phyloP scores from a whole-genome alignment of 2,113 vertebrate genomes.

The Poecilia latipinna region DNA sequence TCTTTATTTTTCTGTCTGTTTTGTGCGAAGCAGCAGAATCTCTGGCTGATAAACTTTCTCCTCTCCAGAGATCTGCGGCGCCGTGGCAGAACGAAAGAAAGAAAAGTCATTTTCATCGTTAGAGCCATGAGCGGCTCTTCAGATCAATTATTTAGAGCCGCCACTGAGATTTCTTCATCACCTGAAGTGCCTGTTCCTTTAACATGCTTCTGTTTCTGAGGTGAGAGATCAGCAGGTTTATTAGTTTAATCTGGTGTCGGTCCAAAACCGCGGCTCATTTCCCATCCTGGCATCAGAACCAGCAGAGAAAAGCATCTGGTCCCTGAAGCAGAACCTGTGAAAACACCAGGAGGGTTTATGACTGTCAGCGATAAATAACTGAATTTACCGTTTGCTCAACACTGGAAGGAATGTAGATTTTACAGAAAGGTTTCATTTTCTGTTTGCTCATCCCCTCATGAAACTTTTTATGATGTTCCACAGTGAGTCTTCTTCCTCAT shows the following conservation, averaged over 20 bases:
- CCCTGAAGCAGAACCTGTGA: not conserved
- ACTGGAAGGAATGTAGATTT: no score
- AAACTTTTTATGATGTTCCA: not conserved
- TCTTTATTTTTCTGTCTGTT: no score
- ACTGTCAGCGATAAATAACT: not conserved
- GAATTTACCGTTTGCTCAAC: no score
- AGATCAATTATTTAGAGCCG: slow-evolving; percentile 15
- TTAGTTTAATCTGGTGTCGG: not conserved
- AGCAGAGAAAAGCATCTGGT: not conserved
- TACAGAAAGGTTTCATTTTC: not conserved
- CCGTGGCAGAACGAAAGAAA: slow-evolving; percentile 6
- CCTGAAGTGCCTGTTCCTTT: not conserved
- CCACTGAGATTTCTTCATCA: slow-evolving; percentile 3
- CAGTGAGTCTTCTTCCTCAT: not conserved
- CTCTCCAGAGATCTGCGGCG: not conserved
- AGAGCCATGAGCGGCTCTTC: not conserved
- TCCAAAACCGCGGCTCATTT: not conserved
- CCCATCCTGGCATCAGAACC: not conserved
- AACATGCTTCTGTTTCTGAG: not conserved
- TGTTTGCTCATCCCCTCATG: not conserved
- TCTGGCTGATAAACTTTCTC: not conserved
- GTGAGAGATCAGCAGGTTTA: not conserved
- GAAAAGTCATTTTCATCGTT: slow-evolving; percentile 14
- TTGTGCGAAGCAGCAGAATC: no score
- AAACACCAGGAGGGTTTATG: not conserved